These are phyloP conservation scores for Zaprionus nigranus DNA, from an alignment of 1,140 invertebrate species.

Conservation along the genomic window DNA sequence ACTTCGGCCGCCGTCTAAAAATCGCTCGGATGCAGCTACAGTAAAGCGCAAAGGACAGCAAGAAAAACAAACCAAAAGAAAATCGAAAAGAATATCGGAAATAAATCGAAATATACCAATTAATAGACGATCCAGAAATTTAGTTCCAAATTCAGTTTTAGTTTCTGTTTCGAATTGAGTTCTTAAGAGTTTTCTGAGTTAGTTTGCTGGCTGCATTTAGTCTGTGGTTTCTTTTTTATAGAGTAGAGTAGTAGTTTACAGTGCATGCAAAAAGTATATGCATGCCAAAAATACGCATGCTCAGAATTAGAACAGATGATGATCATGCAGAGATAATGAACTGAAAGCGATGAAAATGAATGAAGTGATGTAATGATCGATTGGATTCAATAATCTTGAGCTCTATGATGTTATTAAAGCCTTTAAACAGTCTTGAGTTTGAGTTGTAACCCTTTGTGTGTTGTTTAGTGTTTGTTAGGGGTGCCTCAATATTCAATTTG, in stretches of 20 bases:
- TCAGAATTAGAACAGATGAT: slow-evolving; percentile 5
- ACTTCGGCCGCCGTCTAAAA: slow-evolving; percentile 86
- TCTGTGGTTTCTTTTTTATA: slow-evolving; percentile 24
- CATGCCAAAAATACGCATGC: slow-evolving; percentile 75
- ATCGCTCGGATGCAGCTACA: slow-evolving; percentile 88
- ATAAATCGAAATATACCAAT: slow-evolving; percentile 25
- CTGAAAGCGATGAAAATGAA: slow-evolving; percentile 10
- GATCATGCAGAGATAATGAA: slow-evolving; percentile 35
- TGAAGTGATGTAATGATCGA: neutral
- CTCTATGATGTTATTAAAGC: neutral
- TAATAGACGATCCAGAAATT: slow-evolving; percentile 30
- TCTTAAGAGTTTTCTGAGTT: slow-evolving; percentile 31
- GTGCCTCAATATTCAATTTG: slow-evolving; percentile 21
- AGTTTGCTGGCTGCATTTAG: slow-evolving; percentile 52
- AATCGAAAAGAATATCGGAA: slow-evolving; percentile 35
- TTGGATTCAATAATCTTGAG: neutral
- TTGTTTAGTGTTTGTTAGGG: slow-evolving; percentile 33
- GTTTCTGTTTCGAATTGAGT: slow-evolving; percentile 19
- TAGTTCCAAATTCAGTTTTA: neutral
- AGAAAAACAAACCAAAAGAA: slow-evolving; percentile 21
- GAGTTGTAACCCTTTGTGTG: slow-evolving; percentile 58
- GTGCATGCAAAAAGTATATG: slow-evolving; percentile 74
- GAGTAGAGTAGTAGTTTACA: slow-evolving; percentile 29
- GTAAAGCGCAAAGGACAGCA: slow-evolving; percentile 14
- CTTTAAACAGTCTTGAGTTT: neutral